Evolutionary conservation across 2,113 vertebrate genomes (phyloP).

Genomic region (Eonycteris spelaea): DNA sequence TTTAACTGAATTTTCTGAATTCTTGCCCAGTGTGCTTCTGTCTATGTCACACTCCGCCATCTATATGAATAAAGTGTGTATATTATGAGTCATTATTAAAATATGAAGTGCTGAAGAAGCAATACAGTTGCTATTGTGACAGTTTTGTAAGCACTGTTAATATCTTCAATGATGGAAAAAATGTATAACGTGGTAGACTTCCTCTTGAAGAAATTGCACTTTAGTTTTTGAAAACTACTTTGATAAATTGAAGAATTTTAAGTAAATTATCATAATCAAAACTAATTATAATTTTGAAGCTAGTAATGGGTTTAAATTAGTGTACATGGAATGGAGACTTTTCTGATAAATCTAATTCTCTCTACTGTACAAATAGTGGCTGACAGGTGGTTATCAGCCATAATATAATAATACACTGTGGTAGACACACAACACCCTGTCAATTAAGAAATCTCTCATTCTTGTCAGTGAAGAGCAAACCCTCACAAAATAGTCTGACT

Average conservation of each 20-base stretch:
- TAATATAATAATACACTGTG: constrained; percentile 77
- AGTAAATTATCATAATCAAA: constrained; percentile 66
- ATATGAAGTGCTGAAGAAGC: constrained; percentile 30
- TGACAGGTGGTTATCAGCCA: constrained; percentile 79
- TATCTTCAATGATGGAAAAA: constrained; percentile 51
- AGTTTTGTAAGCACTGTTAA: constrained; percentile 50
- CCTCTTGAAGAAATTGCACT: constrained; percentile 56
- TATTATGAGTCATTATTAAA: constrained; percentile 61
- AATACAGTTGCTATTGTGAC: constrained; percentile 33
- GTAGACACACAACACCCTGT: constrained; percentile 75
- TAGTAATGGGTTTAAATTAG: constrained; percentile 72
- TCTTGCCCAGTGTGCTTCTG: neutral
- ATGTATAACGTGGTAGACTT: constrained; percentile 64
- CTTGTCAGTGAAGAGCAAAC: constrained; percentile 77
- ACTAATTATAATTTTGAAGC: constrained; percentile 69
- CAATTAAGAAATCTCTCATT: constrained; percentile 78
- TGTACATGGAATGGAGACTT: constrained; percentile 65
- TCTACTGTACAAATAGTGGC: constrained; percentile 73
- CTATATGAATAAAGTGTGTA: neutral
- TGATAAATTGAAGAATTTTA: constrained; percentile 31
- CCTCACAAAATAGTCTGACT: constrained; percentile 76
- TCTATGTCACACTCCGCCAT: neutral
- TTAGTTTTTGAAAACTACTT: constrained; percentile 48
- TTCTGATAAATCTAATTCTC: constrained; percentile 78
- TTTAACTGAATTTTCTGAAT: neutral